These are phyloP conservation scores for Caenorhabditis sp. DNA, from an alignment of 2,888 invertebrate genomes.

Conservation along the genomic window DNA sequence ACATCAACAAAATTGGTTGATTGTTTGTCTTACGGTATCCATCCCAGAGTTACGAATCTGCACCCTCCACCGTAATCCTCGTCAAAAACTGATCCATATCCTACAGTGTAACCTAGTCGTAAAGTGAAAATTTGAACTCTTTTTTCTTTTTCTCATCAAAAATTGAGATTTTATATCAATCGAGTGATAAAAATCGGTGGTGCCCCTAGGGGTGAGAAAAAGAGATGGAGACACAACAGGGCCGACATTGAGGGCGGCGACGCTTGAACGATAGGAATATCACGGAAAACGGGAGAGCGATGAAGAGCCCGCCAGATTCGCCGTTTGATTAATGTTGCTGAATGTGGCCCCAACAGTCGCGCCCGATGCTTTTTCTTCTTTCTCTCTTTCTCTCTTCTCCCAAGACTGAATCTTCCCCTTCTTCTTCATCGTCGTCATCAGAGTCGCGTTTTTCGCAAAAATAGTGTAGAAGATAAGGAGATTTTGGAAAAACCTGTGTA, in stretches of 20 bases:
- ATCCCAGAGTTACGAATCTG: neutral
- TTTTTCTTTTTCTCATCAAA: slow-evolving; percentile 34
- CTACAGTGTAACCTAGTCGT: neutral
- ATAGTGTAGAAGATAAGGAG: slow-evolving; percentile 45
- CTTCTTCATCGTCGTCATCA: slow-evolving; percentile 29
- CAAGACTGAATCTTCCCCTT: slow-evolving; percentile 31
- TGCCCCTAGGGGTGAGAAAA: slow-evolving; percentile 52
- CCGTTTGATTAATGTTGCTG: slow-evolving; percentile 68
- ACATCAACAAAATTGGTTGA: neutral
- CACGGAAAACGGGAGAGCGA: slow-evolving; percentile 54
- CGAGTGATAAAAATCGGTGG: slow-evolving; percentile 58
- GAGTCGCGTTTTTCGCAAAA: slow-evolving; percentile 14
- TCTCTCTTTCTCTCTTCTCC: slow-evolving; percentile 30
- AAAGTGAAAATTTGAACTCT: slow-evolving; percentile 56
- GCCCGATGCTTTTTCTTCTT: slow-evolving; percentile 52
- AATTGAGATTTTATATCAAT: slow-evolving; percentile 61
- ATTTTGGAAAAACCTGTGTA: slow-evolving; percentile 47
- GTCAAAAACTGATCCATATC: slow-evolving; percentile 7
- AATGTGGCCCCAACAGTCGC: slow-evolving; percentile 67
- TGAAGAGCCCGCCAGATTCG: slow-evolving; percentile 59
- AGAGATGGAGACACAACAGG: slow-evolving; percentile 41
- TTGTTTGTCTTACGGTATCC: slow-evolving; percentile 11
- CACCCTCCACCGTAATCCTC: neutral
- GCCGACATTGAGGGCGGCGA: slow-evolving; percentile 40
- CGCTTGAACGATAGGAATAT: slow-evolving; percentile 60